These are phyloP conservation scores for Pholis gunnellus DNA, from an alignment of 2,113 vertebrate genomes.

Conservation along the genomic window DNA sequence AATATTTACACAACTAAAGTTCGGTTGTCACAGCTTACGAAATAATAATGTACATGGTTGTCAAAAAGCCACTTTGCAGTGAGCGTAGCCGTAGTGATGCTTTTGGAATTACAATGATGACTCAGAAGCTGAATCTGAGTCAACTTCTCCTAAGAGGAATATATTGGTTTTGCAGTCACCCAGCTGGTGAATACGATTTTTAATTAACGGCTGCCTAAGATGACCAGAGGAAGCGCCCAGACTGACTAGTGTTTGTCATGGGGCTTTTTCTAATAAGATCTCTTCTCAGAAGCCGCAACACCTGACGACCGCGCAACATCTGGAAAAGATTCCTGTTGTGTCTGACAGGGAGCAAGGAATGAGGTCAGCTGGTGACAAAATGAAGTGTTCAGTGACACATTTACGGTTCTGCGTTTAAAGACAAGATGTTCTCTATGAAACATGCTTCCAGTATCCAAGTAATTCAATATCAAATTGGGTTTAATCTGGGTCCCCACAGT, in stretches of 20 bases:
- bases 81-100: constrained; percentile 10
- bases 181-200: constrained; percentile 43
- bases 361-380: constrained; percentile 45
- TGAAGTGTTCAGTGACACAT: constrained; percentile 25
- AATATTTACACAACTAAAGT: constrained; percentile 26
- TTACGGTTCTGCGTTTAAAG: constrained; percentile 30
- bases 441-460: constrained; percentile 5
- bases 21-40: background rate
- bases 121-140: constrained; percentile 54
- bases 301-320: constrained; percentile 52
- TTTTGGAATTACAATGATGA: constrained; percentile 53
- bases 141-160: constrained; percentile 37
- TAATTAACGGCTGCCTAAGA: constrained; percentile 28
- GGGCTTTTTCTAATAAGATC: constrained; percentile 21
- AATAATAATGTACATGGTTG: constrained; percentile 17
- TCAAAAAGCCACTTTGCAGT: constrained; percentile 29
- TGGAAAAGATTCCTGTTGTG: constrained; percentile 46
- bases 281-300: constrained; percentile 9
- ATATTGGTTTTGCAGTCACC: constrained; percentile 46
- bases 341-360: constrained; percentile 37
- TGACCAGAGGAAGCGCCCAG: constrained; percentile 25
- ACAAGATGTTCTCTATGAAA: constrained; percentile 5
- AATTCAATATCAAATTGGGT: constrained; percentile 7
- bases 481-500: background rate
- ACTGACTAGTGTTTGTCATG: constrained; percentile 36